These are phyloP conservation scores for Melanotus villosus DNA, from an alignment of 2,888 invertebrate species.

Conservation along the genomic window DNA sequence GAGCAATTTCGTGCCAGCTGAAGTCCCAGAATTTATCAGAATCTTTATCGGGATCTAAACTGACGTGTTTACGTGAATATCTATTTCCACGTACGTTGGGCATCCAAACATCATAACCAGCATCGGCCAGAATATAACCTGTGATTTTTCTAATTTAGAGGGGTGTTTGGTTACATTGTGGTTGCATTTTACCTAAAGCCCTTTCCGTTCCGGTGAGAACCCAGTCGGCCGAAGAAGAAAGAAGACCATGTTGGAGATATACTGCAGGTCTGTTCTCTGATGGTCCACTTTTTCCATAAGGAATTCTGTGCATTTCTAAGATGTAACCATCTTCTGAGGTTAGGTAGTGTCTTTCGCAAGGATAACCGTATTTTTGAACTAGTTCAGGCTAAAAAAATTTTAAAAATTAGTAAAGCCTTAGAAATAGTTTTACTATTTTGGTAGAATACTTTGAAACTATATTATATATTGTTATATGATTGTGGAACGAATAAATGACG, in stretches of 20 bases:
- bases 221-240: slow-evolving; percentile 70
- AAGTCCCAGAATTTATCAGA: slow-evolving; percentile 41
- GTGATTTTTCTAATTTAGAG: background rate
- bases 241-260: slow-evolving; percentile 70
- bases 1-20: slow-evolving; percentile 82
- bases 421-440: too few relatives aligned
- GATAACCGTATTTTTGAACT: too few relatives aligned
- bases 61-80: slow-evolving; percentile 70
- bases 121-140: too few relatives aligned
- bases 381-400: background rate
- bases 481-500: too few relatives aligned
- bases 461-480: too few relatives aligned
- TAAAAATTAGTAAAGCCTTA: too few relatives aligned
- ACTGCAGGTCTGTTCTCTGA: slow-evolving; percentile 63
- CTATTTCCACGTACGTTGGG: slow-evolving; percentile 74
- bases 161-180: background rate
- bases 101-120: too few relatives aligned
- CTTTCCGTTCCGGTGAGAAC: slow-evolving; percentile 68
- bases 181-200: slow-evolving; percentile 62
- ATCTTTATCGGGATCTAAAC: slow-evolving; percentile 45
- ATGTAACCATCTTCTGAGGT: slow-evolving; percentile 70
- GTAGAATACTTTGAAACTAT: too few relatives aligned
- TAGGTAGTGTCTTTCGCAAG: slow-evolving; percentile 60
- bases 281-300: slow-evolving; percentile 35
- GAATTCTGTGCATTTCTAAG: slow-evolving; percentile 66